Evolutionary conservation across 1,140 invertebrate genomes (phyloP), one percentile per base, ranked within the genome.

Genomic region (Chelonus insularis): DNA sequence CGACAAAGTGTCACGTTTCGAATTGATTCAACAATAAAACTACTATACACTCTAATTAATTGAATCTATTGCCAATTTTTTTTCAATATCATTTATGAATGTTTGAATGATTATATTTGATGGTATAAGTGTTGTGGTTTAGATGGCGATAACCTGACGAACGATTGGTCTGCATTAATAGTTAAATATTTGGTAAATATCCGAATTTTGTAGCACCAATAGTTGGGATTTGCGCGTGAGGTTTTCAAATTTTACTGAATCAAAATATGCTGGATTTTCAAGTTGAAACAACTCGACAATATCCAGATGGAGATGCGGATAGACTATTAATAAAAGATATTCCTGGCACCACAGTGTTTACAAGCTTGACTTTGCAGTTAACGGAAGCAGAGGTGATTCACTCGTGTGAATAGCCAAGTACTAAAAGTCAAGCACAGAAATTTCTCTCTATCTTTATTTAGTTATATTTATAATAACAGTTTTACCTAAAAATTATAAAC

Each of bases 381-480:
- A 48, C 50, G 50, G 50, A 52, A 52, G 50, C 25, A 12, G 50
- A 52, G 50, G 50, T 52, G 50, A 52, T 34, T 52, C 50, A 52
- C 50, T 52, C 25, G 50, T 21, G 25, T 52, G 50, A 52, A 25
- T 52, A 52, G 50, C 50, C 50, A 52, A 52, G 50, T 52, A 25
- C 25, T 21, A 25, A 23, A 12, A 52, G 16, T 18, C 41, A 7
- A 12, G n/a, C 14, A 6, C 14, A 14, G 18, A 43, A 43, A 52
- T 52, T 52, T 34, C 25, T 12, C 50, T 16, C 50, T 32, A 9
- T 29, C 7, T 16, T 52, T 32, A 14, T 11, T 32, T 9, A 23
- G 9, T 23, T 48, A 29, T 18, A 23, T 7, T 23, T 21, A 6
- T 48, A 25, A 11, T 48, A n/a, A 25, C 8, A 23, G 14, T 7